Evolutionary conservation across 2,113 vertebrate species (phyloP).

Genomic region (Glaucomys volans): DNA sequence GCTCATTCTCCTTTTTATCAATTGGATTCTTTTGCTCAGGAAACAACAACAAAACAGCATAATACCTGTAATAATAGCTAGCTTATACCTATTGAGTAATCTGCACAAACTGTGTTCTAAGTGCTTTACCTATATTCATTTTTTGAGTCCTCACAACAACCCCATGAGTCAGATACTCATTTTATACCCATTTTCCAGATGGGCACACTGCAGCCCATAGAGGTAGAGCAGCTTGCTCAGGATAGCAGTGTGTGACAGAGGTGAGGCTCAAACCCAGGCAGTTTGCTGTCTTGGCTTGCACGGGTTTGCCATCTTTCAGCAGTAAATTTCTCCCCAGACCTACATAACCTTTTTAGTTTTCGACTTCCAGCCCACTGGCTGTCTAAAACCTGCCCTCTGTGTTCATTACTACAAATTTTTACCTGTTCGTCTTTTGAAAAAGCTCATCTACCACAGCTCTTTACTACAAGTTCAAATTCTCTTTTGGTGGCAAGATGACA

Average conservation of each 20-base stretch:
- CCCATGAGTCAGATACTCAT: neutral
- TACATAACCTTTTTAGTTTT: neutral
- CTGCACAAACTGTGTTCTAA: neutral
- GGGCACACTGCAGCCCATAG: neutral
- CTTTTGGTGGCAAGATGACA: neutral
- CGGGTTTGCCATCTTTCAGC: neutral
- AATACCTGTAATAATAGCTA: neutral
- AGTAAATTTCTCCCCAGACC: neutral
- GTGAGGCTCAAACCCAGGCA: neutral
- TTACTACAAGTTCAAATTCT: neutral
- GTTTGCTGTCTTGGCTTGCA: neutral
- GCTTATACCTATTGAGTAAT: neutral
- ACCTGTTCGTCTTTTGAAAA: neutral
- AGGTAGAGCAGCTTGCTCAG: neutral
- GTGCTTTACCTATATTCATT: neutral
- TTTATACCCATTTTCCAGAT: neutral
- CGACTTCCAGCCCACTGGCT: neutral
- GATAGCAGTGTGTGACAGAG: neutral
- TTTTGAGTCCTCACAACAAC: neutral
- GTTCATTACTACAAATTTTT: neutral
- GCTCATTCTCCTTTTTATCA: neutral
- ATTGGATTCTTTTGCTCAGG: neutral
- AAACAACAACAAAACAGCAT: neutral
- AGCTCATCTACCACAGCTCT: neutral
- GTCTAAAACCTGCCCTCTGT: neutral